These are phyloP conservation scores for Branchellion lobata DNA, from an alignment of 2,888 invertebrate genomes.

Conservation along the genomic window DNA sequence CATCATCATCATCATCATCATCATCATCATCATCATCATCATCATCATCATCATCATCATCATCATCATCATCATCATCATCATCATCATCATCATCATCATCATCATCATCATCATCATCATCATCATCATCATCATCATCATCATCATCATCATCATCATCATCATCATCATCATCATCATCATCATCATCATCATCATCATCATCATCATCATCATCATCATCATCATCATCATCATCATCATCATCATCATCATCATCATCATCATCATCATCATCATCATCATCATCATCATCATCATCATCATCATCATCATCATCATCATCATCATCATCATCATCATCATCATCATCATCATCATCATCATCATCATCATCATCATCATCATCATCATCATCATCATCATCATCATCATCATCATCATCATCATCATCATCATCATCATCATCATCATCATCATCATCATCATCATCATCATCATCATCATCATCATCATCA, in stretches of 20 bases:
- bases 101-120: background rate
- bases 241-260: slow-evolving; percentile 6
- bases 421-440: slow-evolving; percentile 32
- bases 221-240: slow-evolving; percentile 30
- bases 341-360: slow-evolving; percentile 30
- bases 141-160: slow-evolving; percentile 14
- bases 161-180: slow-evolving; percentile 14
- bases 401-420: slow-evolving; percentile 30
- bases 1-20: background rate
- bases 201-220: slow-evolving; percentile 34
- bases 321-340: slow-evolving; percentile 32
- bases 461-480: slow-evolving; percentile 27
- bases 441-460: slow-evolving; percentile 32
- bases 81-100: background rate
- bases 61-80: background rate
- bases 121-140: background rate
- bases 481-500: slow-evolving; percentile 8
- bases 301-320: slow-evolving; percentile 20
- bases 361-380: slow-evolving; percentile 32
- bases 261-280: slow-evolving; percentile 31
- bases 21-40: background rate
- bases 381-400: slow-evolving; percentile 32
- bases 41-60: background rate
- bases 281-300: slow-evolving; percentile 18
- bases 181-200: slow-evolving; percentile 10